Conservation (phyloP, 2,113 vertebrate species). For the Cinclus mexicanus region DNA sequence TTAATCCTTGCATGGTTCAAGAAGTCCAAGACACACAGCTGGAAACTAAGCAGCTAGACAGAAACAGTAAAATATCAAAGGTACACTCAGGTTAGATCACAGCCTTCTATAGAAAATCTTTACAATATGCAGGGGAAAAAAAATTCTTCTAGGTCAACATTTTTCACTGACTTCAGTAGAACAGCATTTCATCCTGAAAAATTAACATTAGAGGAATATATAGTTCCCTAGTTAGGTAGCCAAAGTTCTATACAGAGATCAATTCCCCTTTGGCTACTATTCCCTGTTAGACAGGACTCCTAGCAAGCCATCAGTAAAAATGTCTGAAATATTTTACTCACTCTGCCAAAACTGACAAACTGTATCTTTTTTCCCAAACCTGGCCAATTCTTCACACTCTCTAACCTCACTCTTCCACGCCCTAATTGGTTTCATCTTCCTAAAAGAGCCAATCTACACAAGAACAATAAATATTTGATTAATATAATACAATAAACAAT, state of each 20-base stretch:
- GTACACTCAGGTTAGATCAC: neutral
- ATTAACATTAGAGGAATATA: neutral
- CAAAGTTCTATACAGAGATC: neutral
- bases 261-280: neutral
- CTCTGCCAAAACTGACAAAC: neutral
- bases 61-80: conserved; percentile 3
- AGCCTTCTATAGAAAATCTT: neutral
- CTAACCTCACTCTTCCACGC: neutral
- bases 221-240: neutral
- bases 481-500: too few relatives aligned
- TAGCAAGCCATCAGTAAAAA: neutral
- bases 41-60: conserved; percentile 9
- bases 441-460: neutral
- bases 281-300: neutral
- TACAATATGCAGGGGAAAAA: neutral
- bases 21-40: neutral
- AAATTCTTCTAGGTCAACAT: neutral
- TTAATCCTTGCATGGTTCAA: neutral
- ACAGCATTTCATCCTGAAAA: neutral
- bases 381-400: neutral
- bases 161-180: neutral
- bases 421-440: neutral
- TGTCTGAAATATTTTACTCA: neutral
- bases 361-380: neutral
- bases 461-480: neutral